These are phyloP conservation scores for Phodopus roborovskii DNA, from an alignment of 2,113 vertebrate genomes.

Conservation along the genomic window DNA sequence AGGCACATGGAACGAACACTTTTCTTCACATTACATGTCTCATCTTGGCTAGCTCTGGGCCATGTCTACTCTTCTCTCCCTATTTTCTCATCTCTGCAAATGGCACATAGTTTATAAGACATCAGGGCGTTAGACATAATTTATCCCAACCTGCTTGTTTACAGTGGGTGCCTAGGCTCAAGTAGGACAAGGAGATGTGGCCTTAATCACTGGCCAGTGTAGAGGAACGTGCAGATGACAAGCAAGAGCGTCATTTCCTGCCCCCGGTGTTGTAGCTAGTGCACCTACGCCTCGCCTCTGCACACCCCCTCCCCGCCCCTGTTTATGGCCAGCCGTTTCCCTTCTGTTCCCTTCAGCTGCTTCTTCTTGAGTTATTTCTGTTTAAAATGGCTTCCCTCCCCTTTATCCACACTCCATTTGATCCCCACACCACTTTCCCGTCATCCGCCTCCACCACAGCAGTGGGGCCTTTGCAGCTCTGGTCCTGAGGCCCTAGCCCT, in stretches of 20 bases:
- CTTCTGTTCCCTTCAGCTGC: neutral
- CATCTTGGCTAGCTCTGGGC: neutral
- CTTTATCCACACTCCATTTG: neutral
- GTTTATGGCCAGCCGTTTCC: neutral
- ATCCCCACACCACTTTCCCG: neutral
- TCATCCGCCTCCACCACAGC: neutral
- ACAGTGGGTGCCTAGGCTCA: neutral
- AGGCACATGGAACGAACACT: neutral
- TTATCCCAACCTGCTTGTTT: constrained; percentile 15
- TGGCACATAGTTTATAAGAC: neutral
- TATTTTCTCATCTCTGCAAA: neutral
- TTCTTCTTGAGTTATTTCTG: constrained; percentile 16
- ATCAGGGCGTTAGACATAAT: neutral
- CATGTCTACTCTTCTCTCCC: neutral
- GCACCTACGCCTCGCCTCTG: neutral
- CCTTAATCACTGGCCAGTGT: neutral
- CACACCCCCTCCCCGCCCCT: neutral
- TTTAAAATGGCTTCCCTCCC: neutral
- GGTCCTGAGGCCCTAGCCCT: neutral
- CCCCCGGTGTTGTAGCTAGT: neutral
- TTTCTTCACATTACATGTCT: neutral
- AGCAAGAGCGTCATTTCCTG: neutral
- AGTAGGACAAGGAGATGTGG: neutral
- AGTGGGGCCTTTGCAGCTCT: neutral
- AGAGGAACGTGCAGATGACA: neutral